Evolutionary conservation across 2,797 vertebrate genomes (phyloP).

Genomic region (Lagothrix lagotricha): DNA sequence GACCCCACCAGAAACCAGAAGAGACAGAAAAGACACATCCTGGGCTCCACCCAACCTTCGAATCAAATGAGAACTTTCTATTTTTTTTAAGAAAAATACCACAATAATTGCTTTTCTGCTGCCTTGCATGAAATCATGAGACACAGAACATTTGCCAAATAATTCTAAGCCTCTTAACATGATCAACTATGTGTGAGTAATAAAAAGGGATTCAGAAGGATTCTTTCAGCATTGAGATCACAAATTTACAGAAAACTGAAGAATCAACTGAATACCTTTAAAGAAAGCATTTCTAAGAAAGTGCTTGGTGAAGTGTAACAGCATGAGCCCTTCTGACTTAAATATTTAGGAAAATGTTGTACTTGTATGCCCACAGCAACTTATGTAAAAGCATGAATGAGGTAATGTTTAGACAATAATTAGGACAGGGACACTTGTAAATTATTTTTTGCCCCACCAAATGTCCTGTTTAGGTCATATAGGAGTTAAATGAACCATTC

Average conservation of each 20-base stretch:
- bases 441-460: not conserved
- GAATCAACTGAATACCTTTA: constrained; percentile 42
- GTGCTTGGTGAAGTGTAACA: constrained; percentile 5
- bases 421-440: constrained; percentile 2
- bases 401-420: constrained; percentile 49
- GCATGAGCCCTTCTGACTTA: constrained; percentile 8
- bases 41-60: constrained; percentile 51
- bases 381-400: not conserved
- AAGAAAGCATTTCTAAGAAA: constrained; percentile 60
- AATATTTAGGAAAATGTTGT: constrained; percentile 50
- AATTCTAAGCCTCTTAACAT: constrained; percentile 71
- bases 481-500: constrained; percentile 1
- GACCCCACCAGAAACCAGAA: constrained; percentile 58
- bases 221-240: constrained; percentile 73
- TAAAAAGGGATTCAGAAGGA: constrained; percentile 62
- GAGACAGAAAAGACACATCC: constrained; percentile 48
- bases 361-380: constrained; percentile 24
- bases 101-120: constrained; percentile 71
- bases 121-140: constrained; percentile 74
- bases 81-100: constrained; percentile 63
- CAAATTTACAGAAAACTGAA: constrained; percentile 45
- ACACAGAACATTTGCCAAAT: constrained; percentile 60
- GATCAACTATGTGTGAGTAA: constrained; percentile 74
- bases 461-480: constrained; percentile 47
- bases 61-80: constrained; percentile 62